Evolutionary conservation across 2,888 invertebrate genomes (phyloP).

Genomic region (Brenthis daphne): DNA sequence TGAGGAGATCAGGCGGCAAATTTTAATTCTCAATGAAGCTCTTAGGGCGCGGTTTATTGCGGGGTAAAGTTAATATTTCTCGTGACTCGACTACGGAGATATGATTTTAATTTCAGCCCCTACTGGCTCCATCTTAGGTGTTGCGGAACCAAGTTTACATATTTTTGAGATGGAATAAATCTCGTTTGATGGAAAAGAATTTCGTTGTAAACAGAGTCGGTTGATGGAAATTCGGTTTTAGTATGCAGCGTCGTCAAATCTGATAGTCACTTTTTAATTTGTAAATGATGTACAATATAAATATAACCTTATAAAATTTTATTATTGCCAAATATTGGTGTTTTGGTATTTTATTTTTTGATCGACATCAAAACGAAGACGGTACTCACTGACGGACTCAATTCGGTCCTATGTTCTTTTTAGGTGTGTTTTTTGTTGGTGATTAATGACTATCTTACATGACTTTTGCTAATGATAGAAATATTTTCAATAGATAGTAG

Average conservation of each 20-base stretch:
- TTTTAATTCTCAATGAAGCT: constrained; percentile 79
- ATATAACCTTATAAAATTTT: too few relatives aligned
- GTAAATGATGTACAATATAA: constrained; percentile 17
- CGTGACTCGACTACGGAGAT: constrained; percentile 79
- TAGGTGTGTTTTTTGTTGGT: too few relatives aligned
- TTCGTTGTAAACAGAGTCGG: constrained; percentile 68
- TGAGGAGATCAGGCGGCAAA: constrained; percentile 78
- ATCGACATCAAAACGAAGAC: too few relatives aligned
- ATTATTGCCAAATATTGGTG: too few relatives aligned
- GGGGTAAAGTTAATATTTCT: constrained; percentile 76
- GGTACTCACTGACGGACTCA: too few relatives aligned
- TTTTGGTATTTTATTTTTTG: too few relatives aligned
- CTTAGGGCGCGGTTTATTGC: constrained; percentile 77
- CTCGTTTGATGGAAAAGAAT: constrained; percentile 77
- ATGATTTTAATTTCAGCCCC: constrained; percentile 79
- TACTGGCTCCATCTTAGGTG: constrained; percentile 55
- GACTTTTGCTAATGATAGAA: too few relatives aligned
- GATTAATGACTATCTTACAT: too few relatives aligned
- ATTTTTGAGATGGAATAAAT: constrained; percentile 75
- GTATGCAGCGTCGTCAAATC: constrained; percentile 64
- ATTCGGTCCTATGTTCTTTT: too few relatives aligned
- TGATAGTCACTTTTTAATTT: constrained; percentile 40
- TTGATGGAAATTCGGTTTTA: constrained; percentile 73
- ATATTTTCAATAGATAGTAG: too few relatives aligned
- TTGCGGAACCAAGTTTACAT: constrained; percentile 70